phyloP scores from a whole-genome alignment of 2,888 invertebrate species.

The Lacanobia oleracea region DNA sequence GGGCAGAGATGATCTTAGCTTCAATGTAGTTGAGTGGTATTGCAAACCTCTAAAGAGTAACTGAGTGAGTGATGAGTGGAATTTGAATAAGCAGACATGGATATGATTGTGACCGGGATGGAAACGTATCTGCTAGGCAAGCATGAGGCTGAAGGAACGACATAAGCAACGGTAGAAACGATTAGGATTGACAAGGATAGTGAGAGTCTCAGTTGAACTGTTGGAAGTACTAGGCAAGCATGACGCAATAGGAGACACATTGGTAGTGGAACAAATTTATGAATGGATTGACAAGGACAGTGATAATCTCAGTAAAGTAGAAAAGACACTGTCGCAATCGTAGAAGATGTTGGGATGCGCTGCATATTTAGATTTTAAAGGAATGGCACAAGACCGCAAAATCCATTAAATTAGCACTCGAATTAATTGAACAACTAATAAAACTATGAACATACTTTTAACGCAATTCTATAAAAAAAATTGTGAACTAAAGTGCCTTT shows the following conservation, averaged over 20 bases:
- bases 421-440: background rate
- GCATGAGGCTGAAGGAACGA: background rate
- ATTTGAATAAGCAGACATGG: background rate
- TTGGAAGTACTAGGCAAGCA: background rate
- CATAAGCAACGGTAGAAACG: background rate
- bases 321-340: background rate
- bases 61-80: background rate
- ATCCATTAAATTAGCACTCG: background rate
- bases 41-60: background rate
- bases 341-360: background rate
- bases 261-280: background rate
- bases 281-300: constrained; percentile 1
- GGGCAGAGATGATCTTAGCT: background rate
- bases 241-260: background rate
- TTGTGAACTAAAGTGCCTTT: constrained; percentile 9
- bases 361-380: background rate
- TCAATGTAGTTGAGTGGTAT: background rate
- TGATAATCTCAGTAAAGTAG: background rate
- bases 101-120: background rate
- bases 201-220: background rate
- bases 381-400: background rate
- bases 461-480: no score
- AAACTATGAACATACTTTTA: background rate
- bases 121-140: background rate
- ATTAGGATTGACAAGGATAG: background rate